These are phyloP conservation scores for Enteromius paludinosus DNA, from an alignment of 2,797 vertebrate species.

Conservation along the genomic window DNA sequence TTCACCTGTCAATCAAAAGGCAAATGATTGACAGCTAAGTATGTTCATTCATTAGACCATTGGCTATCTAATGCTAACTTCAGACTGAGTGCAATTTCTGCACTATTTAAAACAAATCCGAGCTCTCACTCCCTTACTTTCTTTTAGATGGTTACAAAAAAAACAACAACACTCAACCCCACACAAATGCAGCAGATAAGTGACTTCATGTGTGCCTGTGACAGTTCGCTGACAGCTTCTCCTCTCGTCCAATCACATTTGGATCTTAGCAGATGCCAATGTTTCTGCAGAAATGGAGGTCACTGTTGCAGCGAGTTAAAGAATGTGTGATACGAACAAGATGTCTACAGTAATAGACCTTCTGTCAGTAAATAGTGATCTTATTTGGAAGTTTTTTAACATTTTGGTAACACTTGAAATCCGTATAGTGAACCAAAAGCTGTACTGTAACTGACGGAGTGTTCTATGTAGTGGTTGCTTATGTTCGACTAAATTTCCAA, in stretches of 20 bases:
- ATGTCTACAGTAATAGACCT: not conserved
- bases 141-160: not conserved
- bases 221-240: conserved; percentile 31
- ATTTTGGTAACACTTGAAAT: not conserved
- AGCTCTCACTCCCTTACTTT: not conserved
- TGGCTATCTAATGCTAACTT: conserved; percentile 5
- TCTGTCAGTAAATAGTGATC: not conserved
- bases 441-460: too few relatives aligned
- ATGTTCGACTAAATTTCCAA: not conserved
- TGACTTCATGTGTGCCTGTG: not conserved
- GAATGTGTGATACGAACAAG: not conserved
- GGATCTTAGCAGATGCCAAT: conserved; percentile 4
- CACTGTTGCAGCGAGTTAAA: not conserved
- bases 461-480: not conserved
- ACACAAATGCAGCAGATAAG: conserved; percentile 19
- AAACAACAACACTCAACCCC: not conserved
- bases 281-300: conserved; percentile 14
- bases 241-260: conserved; percentile 31
- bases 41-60: conserved; percentile 28
- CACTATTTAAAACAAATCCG: not conserved
- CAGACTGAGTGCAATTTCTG: not conserved
- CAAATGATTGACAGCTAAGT: conserved; percentile 42
- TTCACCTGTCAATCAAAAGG: conserved; percentile 34
- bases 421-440: not conserved
- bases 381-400: not conserved